Evolutionary conservation across 2,888 invertebrate genomes (phyloP).

Genomic region (Tineola bisselliella): DNA sequence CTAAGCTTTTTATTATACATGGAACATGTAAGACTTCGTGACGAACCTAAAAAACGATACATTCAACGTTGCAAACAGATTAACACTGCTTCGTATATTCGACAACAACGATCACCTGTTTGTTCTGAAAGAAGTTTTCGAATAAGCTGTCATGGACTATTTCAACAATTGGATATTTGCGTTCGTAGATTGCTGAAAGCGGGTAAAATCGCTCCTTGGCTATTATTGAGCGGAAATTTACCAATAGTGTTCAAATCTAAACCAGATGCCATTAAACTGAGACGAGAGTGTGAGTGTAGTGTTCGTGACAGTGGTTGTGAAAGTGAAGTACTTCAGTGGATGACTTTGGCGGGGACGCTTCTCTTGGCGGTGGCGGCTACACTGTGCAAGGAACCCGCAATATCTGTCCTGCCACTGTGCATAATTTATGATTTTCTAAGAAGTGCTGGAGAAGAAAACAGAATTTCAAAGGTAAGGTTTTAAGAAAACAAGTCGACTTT

Average conservation of each 20-base stretch:
- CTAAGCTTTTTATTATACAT: constrained; percentile 87
- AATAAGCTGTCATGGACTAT: constrained; percentile 51
- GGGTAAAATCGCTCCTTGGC: constrained; percentile 48
- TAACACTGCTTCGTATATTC: constrained; percentile 32
- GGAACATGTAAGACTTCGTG: constrained; percentile 76
- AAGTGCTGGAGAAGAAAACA: constrained; percentile 50
- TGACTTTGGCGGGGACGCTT: constrained; percentile 71
- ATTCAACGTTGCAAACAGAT: constrained; percentile 45
- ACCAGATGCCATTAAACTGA: constrained; percentile 12
- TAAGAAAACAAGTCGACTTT: not conserved
- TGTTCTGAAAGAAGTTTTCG: constrained; percentile 31
- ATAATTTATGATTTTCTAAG: constrained; percentile 85
- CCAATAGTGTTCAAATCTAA: not conserved
- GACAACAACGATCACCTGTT: constrained; percentile 30
- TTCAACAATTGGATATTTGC: constrained; percentile 56
- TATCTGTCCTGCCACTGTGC: constrained; percentile 91
- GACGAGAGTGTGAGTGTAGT: constrained; percentile 36
- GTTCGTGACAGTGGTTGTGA: constrained; percentile 52
- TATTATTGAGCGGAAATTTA: constrained; percentile 27
- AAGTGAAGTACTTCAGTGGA: constrained; percentile 56
- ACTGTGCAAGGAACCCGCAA: constrained; percentile 95
- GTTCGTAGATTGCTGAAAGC: constrained; percentile 49
- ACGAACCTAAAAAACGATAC: constrained; percentile 45
- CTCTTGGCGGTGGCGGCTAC: constrained; percentile 81
- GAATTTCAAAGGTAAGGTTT: constrained; percentile 66